Percentiles rank a stretch among this genome's conserved stretches.
These are phyloP conservation scores for Drosophila leontia DNA, from an alignment of 1,140 invertebrate genomes.

Conservation along the genomic window DNA sequence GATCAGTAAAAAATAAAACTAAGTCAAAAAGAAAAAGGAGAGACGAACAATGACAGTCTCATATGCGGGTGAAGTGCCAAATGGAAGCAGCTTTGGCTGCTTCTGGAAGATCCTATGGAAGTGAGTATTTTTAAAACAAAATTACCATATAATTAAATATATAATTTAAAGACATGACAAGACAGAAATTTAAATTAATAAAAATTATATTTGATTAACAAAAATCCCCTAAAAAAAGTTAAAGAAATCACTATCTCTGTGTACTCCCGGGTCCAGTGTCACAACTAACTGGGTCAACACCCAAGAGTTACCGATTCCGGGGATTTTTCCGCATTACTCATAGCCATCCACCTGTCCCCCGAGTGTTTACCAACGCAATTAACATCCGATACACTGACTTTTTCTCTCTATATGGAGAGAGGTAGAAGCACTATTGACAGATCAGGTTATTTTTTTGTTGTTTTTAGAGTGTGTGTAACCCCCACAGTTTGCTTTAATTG, in stretches of 20 bases:
- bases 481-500: slow-evolving; percentile 55
- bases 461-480: slow-evolving; percentile 43
- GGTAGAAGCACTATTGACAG: slow-evolving; percentile 15
- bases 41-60: slow-evolving; percentile 93
- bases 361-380: slow-evolving; percentile 66
- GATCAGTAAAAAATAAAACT: slow-evolving; percentile 27
- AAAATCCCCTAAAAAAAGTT: not conserved
- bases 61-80: slow-evolving; percentile 94
- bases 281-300: slow-evolving; percentile 45
- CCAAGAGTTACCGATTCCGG: slow-evolving; percentile 18
- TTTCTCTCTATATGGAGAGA: slow-evolving; percentile 10
- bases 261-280: not conserved
- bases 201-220: not conserved
- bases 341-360: slow-evolving; percentile 47
- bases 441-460: slow-evolving; percentile 15
- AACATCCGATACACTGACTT: slow-evolving; percentile 54
- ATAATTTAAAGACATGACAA: not conserved
- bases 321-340: slow-evolving; percentile 66
- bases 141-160: not conserved
- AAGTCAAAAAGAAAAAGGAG: slow-evolving; percentile 18
- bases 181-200: not conserved
- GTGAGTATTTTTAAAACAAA: slow-evolving; percentile 87
- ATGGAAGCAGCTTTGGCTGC: slow-evolving; percentile 95
- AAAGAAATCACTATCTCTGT: not conserved
- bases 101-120: slow-evolving; percentile 94